These are phyloP conservation scores for Empis livida DNA, from an alignment of 2,888 invertebrate genomes.

Conservation along the genomic window DNA sequence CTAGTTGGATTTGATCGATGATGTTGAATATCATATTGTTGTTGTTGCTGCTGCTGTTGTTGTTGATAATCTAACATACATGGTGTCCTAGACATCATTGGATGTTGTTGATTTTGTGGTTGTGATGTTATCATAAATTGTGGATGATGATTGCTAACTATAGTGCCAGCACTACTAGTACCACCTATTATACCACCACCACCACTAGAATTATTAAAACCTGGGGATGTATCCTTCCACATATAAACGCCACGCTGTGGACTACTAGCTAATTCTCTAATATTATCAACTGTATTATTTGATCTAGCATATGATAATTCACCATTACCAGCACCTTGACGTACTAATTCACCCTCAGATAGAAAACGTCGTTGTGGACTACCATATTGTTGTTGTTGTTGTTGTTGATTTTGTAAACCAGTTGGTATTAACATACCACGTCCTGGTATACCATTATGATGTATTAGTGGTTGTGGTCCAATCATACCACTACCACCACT, in stretches of 20 bases:
- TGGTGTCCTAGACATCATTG: conserved; percentile 12
- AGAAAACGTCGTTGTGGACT: conserved; percentile 67
- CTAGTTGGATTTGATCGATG: conserved; percentile 63
- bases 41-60: conserved; percentile 35
- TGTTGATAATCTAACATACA: conserved; percentile 17
- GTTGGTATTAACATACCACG: conserved; percentile 21
- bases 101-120: conserved; percentile 5
- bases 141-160: conserved; percentile 28
- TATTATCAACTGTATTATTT: conserved; percentile 72
- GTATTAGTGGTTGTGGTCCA: conserved; percentile 21
- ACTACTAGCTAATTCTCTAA: conserved; percentile 75
- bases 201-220: conserved; percentile 31
- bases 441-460: conserved; percentile 18
- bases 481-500: conserved; percentile 7
- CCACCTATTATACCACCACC: conserved; percentile 15
- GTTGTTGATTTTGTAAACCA: conserved; percentile 10
- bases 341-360: conserved; percentile 68
- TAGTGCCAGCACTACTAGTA: conserved; percentile 31
- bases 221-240: conserved; percentile 67
- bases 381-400: conserved; percentile 36
- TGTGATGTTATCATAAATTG: conserved; percentile 25
- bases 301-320: conserved; percentile 53
- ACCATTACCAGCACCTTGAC: conserved; percentile 38
- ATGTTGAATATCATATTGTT: conserved; percentile 38
- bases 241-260: conserved; percentile 71